Evolutionary conservation across 2,113 vertebrate genomes (phyloP).

Genomic region (Tiliqua scincoides): DNA sequence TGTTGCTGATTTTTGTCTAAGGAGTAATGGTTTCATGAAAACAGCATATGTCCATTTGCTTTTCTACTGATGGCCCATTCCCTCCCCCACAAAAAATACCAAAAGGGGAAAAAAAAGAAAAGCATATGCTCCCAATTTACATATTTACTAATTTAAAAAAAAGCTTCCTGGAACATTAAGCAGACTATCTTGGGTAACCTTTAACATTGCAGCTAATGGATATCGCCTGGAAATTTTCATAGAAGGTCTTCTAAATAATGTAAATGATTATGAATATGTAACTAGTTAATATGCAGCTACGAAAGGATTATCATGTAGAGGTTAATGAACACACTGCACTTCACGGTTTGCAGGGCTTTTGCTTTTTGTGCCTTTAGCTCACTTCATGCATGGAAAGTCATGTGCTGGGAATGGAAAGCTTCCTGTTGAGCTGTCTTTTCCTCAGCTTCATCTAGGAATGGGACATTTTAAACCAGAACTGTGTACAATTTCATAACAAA

Average conservation of each 20-base stretch:
- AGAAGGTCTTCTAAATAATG: constrained; percentile 85
- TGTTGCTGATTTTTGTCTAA: constrained; percentile 44
- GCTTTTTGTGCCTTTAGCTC: constrained; percentile 74
- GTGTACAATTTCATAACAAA: constrained; percentile 61
- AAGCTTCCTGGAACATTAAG: constrained; percentile 80
- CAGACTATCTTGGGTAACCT: constrained; percentile 84
- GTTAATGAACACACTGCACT: constrained; percentile 86
- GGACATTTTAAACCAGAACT: constrained; percentile 64
- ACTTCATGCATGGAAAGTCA: constrained; percentile 78
- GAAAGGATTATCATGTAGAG: constrained; percentile 84
- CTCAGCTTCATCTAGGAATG: constrained; percentile 61
- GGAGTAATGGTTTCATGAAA: constrained; percentile 46
- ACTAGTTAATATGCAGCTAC: constrained; percentile 87
- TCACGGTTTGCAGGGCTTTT: constrained; percentile 74
- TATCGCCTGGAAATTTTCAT: constrained; percentile 83
- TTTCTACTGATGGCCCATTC: constrained; percentile 65
- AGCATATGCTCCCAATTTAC: constrained; percentile 78
- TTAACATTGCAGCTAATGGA: constrained; percentile 84
- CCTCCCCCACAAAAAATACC: constrained; percentile 54
- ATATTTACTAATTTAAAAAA: constrained; percentile 86
- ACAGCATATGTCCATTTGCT: constrained; percentile 47
- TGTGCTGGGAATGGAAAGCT: constrained; percentile 63
- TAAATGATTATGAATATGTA: constrained; percentile 88
- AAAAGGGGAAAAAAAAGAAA: constrained; percentile 55
- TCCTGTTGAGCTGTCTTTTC: constrained; percentile 49